Evolutionary conservation across 2,888 invertebrate species (phyloP).

Genomic region (Phortica magna): DNA sequence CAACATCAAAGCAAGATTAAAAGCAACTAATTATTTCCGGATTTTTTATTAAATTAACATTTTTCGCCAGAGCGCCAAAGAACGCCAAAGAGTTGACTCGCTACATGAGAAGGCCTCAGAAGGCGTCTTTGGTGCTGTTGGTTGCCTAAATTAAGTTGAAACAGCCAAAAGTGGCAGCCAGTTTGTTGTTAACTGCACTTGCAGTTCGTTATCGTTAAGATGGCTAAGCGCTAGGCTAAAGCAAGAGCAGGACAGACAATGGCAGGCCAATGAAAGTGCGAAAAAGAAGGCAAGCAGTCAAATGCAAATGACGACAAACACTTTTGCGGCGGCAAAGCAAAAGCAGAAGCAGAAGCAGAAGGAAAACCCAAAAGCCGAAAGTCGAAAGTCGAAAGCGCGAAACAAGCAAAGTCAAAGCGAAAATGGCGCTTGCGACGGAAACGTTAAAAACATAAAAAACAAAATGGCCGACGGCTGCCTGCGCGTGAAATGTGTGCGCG

Average conservation of each 20-base stretch:
- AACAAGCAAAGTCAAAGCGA: conserved; percentile 1
- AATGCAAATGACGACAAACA: conserved; percentile 47
- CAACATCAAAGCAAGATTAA: conserved; percentile 32
- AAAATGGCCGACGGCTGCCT: conserved; percentile 40
- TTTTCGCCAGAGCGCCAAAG: conserved; percentile 53
- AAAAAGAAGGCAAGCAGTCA: conserved; percentile 23
- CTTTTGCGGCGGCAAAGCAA: conserved; percentile 27
- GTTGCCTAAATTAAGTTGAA: conserved; percentile 37
- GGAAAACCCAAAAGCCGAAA: not conserved
- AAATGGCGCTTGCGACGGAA: conserved; percentile 43
- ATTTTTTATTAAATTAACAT: conserved; percentile 75
- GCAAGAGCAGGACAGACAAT: not conserved
- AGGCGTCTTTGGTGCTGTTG: not conserved
- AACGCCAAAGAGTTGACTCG: not conserved
- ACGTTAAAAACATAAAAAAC: conserved; percentile 35
- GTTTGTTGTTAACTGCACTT: conserved; percentile 21
- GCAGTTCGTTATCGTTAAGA: not conserved
- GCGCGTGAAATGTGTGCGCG: conserved; percentile 21
- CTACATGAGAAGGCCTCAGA: not conserved
- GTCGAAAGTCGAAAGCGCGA: conserved; percentile 15
- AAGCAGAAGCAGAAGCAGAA: conserved; percentile 4
- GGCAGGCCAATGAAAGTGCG: not conserved
- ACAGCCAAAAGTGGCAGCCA: conserved; percentile 22
- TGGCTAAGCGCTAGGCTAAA: not conserved
- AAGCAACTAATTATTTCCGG: conserved; percentile 76